These are phyloP conservation scores for Acronicta leporina DNA, from an alignment of 2,888 invertebrate genomes.

Conservation along the genomic window DNA sequence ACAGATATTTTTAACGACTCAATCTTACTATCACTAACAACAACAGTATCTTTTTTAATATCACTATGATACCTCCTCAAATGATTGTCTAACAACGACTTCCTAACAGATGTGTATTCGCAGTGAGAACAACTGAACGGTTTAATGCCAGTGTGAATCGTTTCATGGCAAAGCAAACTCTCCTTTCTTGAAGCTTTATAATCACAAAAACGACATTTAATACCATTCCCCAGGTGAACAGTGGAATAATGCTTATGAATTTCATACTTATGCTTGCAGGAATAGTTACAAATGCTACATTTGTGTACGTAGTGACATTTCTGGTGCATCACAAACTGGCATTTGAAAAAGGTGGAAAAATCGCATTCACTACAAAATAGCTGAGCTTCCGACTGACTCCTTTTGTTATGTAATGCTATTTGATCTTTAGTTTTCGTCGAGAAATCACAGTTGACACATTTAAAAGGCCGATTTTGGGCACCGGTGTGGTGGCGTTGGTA, in stretches of 20 bases:
- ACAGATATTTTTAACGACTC: slow-evolving; percentile 62
- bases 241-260: slow-evolving; percentile 70
- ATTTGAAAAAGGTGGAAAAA: slow-evolving; percentile 70
- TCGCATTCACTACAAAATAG: slow-evolving; percentile 65
- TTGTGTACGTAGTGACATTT: slow-evolving; percentile 71
- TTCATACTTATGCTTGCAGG: slow-evolving; percentile 72
- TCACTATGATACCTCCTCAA: slow-evolving; percentile 66
- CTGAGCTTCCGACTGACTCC: slow-evolving; percentile 61
- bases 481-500: slow-evolving; percentile 77
- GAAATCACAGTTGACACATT: slow-evolving; percentile 77
- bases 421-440: slow-evolving; percentile 80
- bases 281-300: slow-evolving; percentile 68
- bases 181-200: slow-evolving; percentile 68
- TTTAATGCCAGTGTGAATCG: slow-evolving; percentile 72
- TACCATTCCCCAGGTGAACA: slow-evolving; percentile 68
- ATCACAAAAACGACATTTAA: slow-evolving; percentile 74
- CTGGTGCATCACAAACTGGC: slow-evolving; percentile 72
- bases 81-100: slow-evolving; percentile 67
- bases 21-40: slow-evolving; percentile 66
- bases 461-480: slow-evolving; percentile 68
- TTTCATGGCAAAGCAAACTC: slow-evolving; percentile 70
- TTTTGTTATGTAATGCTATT: slow-evolving; percentile 75
- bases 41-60: slow-evolving; percentile 48
- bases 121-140: slow-evolving; percentile 73
- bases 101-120: slow-evolving; percentile 68